A percentile compares a stretch with the other conserved stretches of the same genome.
Conservation (phyloP, 2,797 vertebrate genomes). For the Malacoraja senta region DNA sequence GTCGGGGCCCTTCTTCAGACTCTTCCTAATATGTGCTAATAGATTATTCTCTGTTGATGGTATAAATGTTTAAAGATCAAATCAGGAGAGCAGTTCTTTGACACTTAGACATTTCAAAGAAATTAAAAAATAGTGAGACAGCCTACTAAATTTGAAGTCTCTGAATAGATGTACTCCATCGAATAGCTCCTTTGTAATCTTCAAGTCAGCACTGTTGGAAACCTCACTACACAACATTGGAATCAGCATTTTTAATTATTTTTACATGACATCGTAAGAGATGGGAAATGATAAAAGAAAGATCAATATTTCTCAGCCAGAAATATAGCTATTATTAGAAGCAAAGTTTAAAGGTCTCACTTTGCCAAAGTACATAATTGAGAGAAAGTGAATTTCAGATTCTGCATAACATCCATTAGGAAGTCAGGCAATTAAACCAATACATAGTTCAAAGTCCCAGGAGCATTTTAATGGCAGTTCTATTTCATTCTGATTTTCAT, state of each 20-base stretch:
- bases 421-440: slow-evolving; percentile 29
- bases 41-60: neutral
- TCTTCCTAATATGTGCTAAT: neutral
- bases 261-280: slow-evolving; percentile 17
- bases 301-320: slow-evolving; percentile 23
- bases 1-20: too few species aligned
- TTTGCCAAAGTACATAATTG: slow-evolving; percentile 35
- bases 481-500: slow-evolving; percentile 34
- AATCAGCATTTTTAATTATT: slow-evolving; percentile 28
- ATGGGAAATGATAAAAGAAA: slow-evolving; percentile 33
- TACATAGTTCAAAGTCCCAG: slow-evolving; percentile 23
- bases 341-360: slow-evolving; percentile 30
- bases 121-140: neutral
- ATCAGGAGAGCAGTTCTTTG: neutral
- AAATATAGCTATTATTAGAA: slow-evolving; percentile 32
- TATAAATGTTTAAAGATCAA: neutral
- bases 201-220: slow-evolving; percentile 13
- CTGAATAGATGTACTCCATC: neutral
- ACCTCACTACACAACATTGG: neutral
- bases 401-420: slow-evolving; percentile 33
- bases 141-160: neutral
- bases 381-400: slow-evolving; percentile 26
- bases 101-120: neutral
- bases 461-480: slow-evolving; percentile 27
- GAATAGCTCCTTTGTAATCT: neutral